Evolutionary conservation across 2,797 vertebrate genomes (phyloP).

Genomic region (Paedocypris micromegethes): DNA sequence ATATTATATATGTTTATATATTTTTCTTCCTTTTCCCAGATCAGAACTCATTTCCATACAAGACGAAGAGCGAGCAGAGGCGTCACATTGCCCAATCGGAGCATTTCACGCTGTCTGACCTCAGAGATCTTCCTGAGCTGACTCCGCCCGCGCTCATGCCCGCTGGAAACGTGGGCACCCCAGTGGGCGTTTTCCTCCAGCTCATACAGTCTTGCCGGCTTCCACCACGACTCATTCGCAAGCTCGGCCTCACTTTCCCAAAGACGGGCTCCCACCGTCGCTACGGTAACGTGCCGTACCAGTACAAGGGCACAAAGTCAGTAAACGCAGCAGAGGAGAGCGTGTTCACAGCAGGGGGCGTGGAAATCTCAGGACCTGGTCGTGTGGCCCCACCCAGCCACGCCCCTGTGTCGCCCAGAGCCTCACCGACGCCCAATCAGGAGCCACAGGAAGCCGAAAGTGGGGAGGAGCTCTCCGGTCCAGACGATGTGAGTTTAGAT

Average conservation of each 20-base stretch:
- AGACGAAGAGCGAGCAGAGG: conserved; percentile 69
- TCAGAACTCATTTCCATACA: conserved; percentile 61
- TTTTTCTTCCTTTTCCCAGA: conserved; percentile 57
- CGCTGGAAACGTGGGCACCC: conserved; percentile 88
- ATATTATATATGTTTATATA: no score
- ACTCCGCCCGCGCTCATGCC: conserved; percentile 90
- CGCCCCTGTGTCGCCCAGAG: not conserved
- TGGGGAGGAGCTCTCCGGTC: conserved; percentile 65
- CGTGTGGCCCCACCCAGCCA: conserved; percentile 15
- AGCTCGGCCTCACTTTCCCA: conserved; percentile 84
- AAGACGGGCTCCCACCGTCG: conserved; percentile 78
- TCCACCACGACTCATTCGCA: conserved; percentile 81
- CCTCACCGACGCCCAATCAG: conserved; percentile 9
- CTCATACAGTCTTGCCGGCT: conserved; percentile 88
- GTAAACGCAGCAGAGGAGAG: conserved; percentile 65
- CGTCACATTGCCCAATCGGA: conserved; percentile 54
- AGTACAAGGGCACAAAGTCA: conserved; percentile 66
- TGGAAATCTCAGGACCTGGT: conserved; percentile 67
- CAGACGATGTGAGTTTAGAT: conserved; percentile 76
- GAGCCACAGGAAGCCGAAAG: conserved; percentile 50
- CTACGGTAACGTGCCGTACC: conserved; percentile 87
- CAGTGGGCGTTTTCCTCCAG: conserved; percentile 80
- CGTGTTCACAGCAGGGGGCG: conserved; percentile 81
- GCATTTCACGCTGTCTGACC: conserved; percentile 68
- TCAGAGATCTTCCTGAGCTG: conserved; percentile 78